phyloP scores from a whole-genome alignment of 2,797 vertebrate genomes.

The Myotis myotis region DNA sequence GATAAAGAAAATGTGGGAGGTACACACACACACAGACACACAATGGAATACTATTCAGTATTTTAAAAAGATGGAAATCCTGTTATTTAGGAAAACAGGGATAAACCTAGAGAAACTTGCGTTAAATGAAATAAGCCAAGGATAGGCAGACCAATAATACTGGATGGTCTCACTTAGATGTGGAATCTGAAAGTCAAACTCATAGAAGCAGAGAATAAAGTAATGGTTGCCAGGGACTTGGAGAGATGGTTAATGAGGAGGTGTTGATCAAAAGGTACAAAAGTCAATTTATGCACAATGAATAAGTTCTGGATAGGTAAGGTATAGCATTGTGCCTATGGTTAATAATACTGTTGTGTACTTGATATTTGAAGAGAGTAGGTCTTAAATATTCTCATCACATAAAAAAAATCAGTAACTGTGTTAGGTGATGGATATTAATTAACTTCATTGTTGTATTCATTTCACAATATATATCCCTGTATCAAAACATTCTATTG shows the following conservation, averaged over 20 bases:
- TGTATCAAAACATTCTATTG: neutral
- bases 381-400: neutral
- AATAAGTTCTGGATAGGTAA: neutral
- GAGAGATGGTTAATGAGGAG: neutral
- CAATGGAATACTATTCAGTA: neutral
- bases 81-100: neutral
- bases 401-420: neutral
- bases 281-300: neutral
- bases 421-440: neutral
- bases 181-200: neutral
- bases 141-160: neutral
- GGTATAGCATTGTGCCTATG: neutral
- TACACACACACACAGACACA: neutral
- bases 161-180: neutral
- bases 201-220: neutral
- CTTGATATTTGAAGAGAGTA: neutral
- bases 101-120: neutral
- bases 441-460: neutral
- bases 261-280: neutral
- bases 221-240: neutral
- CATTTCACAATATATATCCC: neutral
- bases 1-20: neutral
- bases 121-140: neutral
- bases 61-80: neutral
- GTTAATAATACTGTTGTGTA: neutral